Conservation (phyloP, 2,797 vertebrate genomes). For the Acropternis orthonyx region DNA sequence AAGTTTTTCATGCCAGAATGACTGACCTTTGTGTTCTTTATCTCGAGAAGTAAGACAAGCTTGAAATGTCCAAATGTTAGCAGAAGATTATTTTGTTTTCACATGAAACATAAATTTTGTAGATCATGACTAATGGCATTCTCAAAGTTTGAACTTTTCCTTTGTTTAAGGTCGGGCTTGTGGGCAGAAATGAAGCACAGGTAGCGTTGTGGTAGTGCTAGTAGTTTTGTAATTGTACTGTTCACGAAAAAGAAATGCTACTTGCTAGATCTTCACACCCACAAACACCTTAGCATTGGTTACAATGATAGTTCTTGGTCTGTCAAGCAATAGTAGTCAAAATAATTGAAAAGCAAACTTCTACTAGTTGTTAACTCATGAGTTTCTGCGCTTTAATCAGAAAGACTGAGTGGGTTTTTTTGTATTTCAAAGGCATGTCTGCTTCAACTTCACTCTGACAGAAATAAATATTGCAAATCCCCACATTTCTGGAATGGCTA, state of each 20-base stretch:
- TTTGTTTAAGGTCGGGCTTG: background rate
- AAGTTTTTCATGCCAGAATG: background rate
- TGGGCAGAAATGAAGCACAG: background rate
- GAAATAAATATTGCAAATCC: background rate
- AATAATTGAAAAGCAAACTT: background rate
- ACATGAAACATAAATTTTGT: background rate
- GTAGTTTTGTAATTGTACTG: background rate
- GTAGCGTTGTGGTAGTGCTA: background rate
- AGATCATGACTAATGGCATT: background rate
- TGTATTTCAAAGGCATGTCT: background rate
- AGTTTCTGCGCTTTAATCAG: background rate
- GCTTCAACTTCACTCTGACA: background rate
- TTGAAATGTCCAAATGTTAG: background rate
- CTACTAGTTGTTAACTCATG: background rate
- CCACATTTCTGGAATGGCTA: background rate
- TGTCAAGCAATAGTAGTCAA: background rate
- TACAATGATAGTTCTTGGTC: background rate
- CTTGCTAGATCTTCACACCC: background rate
- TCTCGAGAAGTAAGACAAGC: background rate
- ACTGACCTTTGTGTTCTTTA: background rate
- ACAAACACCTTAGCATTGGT: background rate
- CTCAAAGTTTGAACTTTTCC: background rate
- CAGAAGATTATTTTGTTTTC: background rate
- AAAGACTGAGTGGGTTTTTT: background rate
- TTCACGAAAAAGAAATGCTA: background rate